Evolutionary conservation across 2,113 vertebrate genomes (phyloP).

Genomic region (Entomyzon cyanotis): DNA sequence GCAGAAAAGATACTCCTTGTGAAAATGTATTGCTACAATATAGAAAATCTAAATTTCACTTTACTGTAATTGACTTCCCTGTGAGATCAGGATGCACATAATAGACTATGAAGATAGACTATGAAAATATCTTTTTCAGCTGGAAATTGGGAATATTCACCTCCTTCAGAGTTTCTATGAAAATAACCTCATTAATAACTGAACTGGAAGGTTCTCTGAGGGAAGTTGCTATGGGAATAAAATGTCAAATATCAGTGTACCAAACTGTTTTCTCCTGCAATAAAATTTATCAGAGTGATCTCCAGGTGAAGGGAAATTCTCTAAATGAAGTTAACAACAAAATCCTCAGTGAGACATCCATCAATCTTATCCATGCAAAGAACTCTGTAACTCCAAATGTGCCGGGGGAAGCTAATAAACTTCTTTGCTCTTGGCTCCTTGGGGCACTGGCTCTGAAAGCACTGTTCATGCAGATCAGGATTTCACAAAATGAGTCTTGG

Average conservation of each 20-base stretch:
- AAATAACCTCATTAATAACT: slow-evolving; percentile 44
- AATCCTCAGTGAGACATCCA: not conserved
- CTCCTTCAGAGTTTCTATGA: not conserved
- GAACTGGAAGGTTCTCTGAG: not conserved
- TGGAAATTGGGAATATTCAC: not conserved
- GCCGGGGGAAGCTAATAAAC: not conserved
- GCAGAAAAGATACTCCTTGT: not conserved
- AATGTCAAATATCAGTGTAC: slow-evolving; percentile 31
- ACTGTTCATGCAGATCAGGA: not conserved
- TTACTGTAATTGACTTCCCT: not conserved
- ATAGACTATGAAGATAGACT: not conserved
- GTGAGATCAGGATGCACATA: not conserved
- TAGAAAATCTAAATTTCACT: not conserved
- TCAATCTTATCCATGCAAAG: not conserved
- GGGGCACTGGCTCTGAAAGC: not conserved
- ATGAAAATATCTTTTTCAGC: not conserved
- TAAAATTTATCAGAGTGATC: not conserved
- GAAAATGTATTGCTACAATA: not conserved
- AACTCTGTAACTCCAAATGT: not conserved
- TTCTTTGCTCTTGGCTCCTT: not conserved
- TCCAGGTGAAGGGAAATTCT: slow-evolving; percentile 4
- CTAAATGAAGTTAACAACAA: not conserved
- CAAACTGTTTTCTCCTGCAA: not conserved
- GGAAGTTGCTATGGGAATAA: slow-evolving; percentile 38
- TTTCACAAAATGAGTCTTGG: not conserved